phyloP scores from a whole-genome alignment of 2,113 vertebrate species.

The Marmota flaviventris region DNA sequence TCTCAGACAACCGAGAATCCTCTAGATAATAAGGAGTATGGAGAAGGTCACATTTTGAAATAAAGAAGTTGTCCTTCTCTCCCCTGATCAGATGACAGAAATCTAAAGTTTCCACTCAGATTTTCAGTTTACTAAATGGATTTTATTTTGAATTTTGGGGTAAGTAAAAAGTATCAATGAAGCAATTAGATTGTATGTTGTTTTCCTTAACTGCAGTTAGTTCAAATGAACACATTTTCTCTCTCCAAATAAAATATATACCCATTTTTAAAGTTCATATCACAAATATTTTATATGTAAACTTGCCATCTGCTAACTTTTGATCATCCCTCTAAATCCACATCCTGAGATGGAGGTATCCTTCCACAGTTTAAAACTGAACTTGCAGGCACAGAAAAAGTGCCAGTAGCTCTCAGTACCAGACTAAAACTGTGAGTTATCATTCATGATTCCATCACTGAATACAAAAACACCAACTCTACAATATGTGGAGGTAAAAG shows the following conservation, averaged over 20 bases:
- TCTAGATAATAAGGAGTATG: neutral
- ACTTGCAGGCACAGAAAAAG: neutral
- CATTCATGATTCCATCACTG: neutral
- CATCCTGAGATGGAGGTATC: neutral
- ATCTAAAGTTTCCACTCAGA: neutral
- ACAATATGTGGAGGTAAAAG: neutral
- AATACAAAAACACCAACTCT: neutral
- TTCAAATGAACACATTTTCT: neutral
- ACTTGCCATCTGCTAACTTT: neutral
- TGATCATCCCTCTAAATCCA: neutral
- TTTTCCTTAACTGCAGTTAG: neutral
- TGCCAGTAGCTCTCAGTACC: neutral
- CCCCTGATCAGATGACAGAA: neutral
- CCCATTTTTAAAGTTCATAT: slow-evolving; percentile 11
- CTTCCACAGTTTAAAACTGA: neutral
- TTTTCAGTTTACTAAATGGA: neutral
- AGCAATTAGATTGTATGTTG: neutral
- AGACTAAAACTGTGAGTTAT: neutral
- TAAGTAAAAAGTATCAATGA: neutral
- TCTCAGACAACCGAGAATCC: neutral
- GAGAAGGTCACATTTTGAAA: slow-evolving; percentile 1
- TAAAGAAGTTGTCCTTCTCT: neutral
- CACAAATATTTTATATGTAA: slow-evolving; percentile 46
- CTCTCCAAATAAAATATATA: neutral
- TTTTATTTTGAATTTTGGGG: neutral